A percentile compares a stretch with the other conserved stretches of the same genome.
These are phyloP conservation scores for Pollicipes pollicipes DNA, from an alignment of 1,140 invertebrate genomes.

Conservation along the genomic window DNA sequence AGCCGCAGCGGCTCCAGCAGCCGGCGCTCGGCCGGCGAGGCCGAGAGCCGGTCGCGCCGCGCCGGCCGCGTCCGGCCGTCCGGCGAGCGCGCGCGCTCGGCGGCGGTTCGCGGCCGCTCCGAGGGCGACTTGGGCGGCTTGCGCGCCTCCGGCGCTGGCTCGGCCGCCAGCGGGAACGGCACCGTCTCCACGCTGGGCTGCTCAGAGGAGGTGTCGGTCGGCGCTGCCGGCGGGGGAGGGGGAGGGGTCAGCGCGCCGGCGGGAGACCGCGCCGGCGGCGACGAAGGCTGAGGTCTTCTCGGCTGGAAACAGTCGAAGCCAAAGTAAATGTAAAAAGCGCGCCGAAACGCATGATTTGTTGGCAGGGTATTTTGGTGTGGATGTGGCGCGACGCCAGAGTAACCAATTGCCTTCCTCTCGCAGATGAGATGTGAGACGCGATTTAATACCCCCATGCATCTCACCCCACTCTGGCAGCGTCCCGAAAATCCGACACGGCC, in stretches of 20 bases:
- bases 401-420: neutral
- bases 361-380: neutral
- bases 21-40: neutral
- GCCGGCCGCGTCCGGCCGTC: neutral
- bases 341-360: neutral
- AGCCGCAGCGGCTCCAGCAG: neutral
- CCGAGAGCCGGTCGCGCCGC: neutral
- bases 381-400: neutral
- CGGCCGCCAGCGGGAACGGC: neutral
- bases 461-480: neutral
- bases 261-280: no score
- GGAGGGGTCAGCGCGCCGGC: no score
- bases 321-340: neutral
- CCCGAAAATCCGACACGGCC: neutral
- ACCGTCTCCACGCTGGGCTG: neutral
- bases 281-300: no score
- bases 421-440: neutral
- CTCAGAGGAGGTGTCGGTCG: neutral
- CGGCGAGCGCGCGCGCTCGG: neutral
- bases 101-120: neutral
- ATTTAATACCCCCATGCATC: neutral
- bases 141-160: neutral
- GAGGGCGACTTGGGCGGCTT: slow-evolving; percentile 1
- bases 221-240: neutral
- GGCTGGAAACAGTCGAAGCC: no score